A percentile compares a stretch with the other conserved stretches of the same genome.
Conservation (phyloP, 2,113 vertebrate genomes). For the Saccopteryx bilineata region DNA sequence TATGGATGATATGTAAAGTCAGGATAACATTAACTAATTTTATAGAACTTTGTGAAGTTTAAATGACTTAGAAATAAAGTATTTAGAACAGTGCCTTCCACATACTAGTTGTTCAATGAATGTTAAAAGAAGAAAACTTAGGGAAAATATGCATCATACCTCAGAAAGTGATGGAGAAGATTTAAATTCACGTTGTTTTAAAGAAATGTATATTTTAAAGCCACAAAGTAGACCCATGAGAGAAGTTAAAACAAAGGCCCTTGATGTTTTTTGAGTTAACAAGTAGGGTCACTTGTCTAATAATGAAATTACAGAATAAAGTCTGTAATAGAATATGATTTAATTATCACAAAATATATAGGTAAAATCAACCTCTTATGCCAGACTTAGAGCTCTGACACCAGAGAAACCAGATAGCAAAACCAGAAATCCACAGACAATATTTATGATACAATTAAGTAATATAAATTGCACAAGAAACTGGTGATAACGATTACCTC, state of each 20-base stretch:
- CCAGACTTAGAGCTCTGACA: not conserved
- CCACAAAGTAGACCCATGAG: not conserved
- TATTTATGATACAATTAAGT: not conserved
- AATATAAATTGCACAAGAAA: not conserved
- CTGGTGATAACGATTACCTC: not conserved
- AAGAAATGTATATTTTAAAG: not conserved
- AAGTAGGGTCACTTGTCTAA: not conserved
- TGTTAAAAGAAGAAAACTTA: conserved; percentile 16
- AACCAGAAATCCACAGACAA: not conserved
- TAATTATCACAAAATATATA: not conserved
- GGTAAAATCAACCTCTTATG: not conserved
- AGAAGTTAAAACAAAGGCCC: not conserved
- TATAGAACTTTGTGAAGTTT: not conserved
- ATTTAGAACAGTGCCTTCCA: not conserved
- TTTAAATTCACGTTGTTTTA: not conserved
- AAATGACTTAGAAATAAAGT: conserved; percentile 39
- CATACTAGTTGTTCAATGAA: not conserved
- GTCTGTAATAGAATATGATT: not conserved
- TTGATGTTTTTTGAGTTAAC: not conserved
- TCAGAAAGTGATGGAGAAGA: not conserved
- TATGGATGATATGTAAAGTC: not conserved
- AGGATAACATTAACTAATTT: not conserved
- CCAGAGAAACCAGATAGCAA: not conserved
- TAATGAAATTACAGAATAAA: not conserved
- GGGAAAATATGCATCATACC: not conserved